These are phyloP conservation scores for Megatriorchis doriae DNA, from an alignment of 2,113 vertebrate genomes.

Conservation along the genomic window DNA sequence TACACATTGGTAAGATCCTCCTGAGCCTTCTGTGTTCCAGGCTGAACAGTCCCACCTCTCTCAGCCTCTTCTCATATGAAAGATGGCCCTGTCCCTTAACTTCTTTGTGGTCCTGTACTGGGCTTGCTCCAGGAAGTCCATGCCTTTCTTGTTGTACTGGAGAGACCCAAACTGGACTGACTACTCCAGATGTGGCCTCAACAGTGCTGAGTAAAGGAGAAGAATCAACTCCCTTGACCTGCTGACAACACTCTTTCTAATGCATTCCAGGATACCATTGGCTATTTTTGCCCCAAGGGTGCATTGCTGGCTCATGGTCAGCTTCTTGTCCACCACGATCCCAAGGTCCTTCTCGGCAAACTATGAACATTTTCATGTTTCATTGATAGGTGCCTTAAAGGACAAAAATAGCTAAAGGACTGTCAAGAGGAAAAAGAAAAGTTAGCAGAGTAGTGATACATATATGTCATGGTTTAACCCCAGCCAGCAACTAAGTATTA, in stretches of 20 bases:
- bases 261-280: not conserved
- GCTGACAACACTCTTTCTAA: not conserved
- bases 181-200: not conserved
- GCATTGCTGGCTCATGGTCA: not conserved
- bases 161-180: not conserved
- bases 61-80: not conserved
- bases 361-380: not conserved
- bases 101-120: not conserved
- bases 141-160: not conserved
- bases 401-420: not conserved
- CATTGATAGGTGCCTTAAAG: not conserved
- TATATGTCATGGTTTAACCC: no score
- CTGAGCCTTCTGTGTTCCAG: not conserved
- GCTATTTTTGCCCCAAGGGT: not conserved
- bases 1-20: not conserved
- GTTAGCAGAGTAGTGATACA: not conserved
- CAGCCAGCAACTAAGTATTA: no score
- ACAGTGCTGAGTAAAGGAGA: not conserved
- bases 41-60: not conserved
- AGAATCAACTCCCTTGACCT: not conserved
- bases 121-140: not conserved
- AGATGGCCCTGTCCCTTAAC: not conserved
- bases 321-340: not conserved
- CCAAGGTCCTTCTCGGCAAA: not conserved
- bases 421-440: not conserved